Evolutionary conservation across 2,888 invertebrate species (phyloP).

Genomic region (Callimorpha dominula): DNA sequence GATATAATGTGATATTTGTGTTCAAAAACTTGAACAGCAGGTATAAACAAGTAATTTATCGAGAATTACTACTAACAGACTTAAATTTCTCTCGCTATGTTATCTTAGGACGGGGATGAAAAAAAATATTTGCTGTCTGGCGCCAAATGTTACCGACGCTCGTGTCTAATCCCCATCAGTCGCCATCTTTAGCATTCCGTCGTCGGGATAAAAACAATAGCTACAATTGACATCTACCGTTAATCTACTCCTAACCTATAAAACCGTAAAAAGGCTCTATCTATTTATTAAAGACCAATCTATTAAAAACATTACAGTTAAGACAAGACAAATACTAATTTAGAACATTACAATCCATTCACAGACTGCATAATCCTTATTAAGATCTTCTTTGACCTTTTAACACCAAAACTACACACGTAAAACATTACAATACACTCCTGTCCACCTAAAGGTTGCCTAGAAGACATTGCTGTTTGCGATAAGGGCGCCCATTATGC

Average conservation of each 20-base stretch:
- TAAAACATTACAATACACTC: too few species aligned
- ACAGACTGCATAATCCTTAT: too few species aligned
- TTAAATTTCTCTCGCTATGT: not conserved
- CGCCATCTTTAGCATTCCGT: not conserved
- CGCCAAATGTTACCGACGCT: conserved; percentile 8
- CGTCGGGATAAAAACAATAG: not conserved
- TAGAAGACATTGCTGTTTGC: too few species aligned
- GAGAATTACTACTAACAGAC: not conserved
- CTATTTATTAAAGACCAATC: too few species aligned
- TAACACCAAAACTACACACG: too few species aligned
- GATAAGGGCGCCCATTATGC: too few species aligned
- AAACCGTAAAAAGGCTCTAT: too few species aligned
- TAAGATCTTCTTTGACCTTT: too few species aligned
- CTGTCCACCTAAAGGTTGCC: too few species aligned
- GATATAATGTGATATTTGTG: not conserved
- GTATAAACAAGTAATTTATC: not conserved
- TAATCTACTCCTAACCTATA: not conserved
- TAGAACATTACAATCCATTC: too few species aligned
- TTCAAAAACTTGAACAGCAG: not conserved
- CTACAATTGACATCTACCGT: not conserved
- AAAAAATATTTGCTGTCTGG: conserved; percentile 8
- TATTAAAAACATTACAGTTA: too few species aligned
- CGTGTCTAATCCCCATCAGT: not conserved
- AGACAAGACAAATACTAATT: too few species aligned
- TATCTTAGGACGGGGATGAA: conserved; percentile 15